A percentile compares a stretch with the other conserved stretches of the same genome.
Conservation (phyloP, 35 echinoderm and acorn worm genomes). For the Apostichopus japonicus region DNA sequence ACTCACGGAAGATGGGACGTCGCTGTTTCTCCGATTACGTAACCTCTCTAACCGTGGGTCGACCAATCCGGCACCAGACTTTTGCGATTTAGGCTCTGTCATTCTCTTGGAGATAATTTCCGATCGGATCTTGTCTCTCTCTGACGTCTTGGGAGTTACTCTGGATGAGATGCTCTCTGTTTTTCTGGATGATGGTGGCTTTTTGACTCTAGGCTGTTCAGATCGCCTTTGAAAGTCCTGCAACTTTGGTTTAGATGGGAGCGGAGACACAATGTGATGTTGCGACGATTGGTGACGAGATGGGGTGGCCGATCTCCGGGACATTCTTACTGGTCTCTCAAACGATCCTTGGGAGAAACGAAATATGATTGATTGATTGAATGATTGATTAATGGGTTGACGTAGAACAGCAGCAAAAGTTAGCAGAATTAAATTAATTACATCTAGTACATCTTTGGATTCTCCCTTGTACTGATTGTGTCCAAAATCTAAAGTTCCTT, state of each 20-base stretch:
- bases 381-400: neutral
- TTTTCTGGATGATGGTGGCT: neutral
- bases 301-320: neutral
- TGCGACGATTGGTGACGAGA: neutral
- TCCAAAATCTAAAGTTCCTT: no score
- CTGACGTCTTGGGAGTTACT: neutral
- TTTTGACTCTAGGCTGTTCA: neutral
- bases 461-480: no score
- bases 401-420: no score
- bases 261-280: constrained; percentile 24
- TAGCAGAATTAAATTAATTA: no score
- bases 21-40: constrained; percentile 26
- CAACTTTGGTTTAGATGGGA: constrained; percentile 48
- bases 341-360: neutral
- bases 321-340: constrained; percentile 17
- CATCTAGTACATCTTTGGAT: no score
- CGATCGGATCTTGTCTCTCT: neutral
- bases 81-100: neutral
- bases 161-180: neutral
- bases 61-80: neutral
- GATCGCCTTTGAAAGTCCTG: constrained; percentile 36
- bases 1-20: constrained; percentile 13
- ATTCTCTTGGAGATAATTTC: neutral
- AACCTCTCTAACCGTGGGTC: neutral
- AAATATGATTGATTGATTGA: neutral